Conservation (phyloP, 2,888 invertebrate species). For the Hirudinaria manillensis region DNA sequence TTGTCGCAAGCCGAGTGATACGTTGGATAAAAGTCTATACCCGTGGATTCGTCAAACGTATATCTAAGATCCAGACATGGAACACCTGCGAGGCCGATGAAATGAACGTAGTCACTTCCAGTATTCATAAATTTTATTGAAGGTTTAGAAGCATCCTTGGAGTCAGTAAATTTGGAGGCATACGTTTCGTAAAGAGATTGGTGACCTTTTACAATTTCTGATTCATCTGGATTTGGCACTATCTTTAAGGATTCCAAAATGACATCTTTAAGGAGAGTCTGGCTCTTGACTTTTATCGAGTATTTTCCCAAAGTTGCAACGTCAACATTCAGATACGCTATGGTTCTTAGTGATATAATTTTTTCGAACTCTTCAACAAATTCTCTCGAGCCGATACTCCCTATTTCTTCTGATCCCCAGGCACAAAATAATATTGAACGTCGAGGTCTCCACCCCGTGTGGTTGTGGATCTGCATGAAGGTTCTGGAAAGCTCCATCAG, state of each 20-base stretch:
- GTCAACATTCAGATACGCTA: constrained; percentile 49
- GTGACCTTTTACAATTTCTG: constrained; percentile 38
- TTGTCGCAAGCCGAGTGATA: constrained; percentile 55
- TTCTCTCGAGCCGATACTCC: constrained; percentile 57
- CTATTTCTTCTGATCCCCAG: constrained; percentile 58
- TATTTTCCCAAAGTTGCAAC: constrained; percentile 45
- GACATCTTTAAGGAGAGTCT: constrained; percentile 23
- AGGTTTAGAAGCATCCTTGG: neutral
- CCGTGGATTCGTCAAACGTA: constrained; percentile 41
- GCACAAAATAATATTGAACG: constrained; percentile 56
- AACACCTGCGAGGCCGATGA: constrained; percentile 54
- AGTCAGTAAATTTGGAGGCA: constrained; percentile 37
- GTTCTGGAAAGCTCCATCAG: constrained; percentile 56
- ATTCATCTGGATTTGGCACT: constrained; percentile 46
- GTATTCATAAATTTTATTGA: constrained; percentile 46
- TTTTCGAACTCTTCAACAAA: constrained; percentile 52
- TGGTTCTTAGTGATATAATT: constrained; percentile 40
- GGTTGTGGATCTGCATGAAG: constrained; percentile 43
- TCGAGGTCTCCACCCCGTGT: constrained; percentile 55
- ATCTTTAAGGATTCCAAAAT: constrained; percentile 52
- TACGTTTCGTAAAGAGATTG: constrained; percentile 50
- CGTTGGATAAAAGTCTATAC: constrained; percentile 49
- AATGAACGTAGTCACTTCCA: constrained; percentile 56
- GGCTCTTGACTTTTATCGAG: constrained; percentile 25
- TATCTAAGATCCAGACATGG: constrained; percentile 55